Evolutionary conservation across 1,140 invertebrate genomes (phyloP).

Genomic region (Camponotus vicinus): DNA sequence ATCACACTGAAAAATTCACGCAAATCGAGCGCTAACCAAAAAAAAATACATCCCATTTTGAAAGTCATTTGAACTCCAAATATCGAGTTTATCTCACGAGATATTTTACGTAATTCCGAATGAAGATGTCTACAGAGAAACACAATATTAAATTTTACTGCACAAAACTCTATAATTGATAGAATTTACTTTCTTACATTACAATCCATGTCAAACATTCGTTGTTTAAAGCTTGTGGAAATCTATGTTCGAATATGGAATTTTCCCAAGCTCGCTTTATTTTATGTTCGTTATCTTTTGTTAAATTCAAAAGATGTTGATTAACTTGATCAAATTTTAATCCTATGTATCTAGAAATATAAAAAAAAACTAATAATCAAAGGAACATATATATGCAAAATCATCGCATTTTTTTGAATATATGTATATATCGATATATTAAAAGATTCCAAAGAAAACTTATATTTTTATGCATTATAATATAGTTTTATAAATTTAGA

Average conservation of each 20-base stretch:
- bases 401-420: no score
- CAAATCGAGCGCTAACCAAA: no score
- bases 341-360: neutral
- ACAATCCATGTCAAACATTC: neutral
- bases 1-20: no score
- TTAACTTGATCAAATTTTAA: conserved; percentile 17
- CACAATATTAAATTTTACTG: neutral
- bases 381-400: no score
- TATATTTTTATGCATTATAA: neutral
- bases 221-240: neutral
- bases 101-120: conserved; percentile 23
- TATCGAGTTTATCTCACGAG: neutral
- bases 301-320: neutral
- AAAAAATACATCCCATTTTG: no score
- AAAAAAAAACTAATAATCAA: neutral
- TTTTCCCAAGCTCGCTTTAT: neutral
- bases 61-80: no score
- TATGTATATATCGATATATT: no score
- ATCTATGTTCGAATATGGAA: no score
- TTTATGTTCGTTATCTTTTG: neutral
- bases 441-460: neutral
- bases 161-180: neutral
- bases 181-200: neutral
- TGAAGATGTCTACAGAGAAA: conserved; percentile 22
- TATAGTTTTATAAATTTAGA: neutral